Evolutionary conservation across 2,797 vertebrate species (phyloP).

Genomic region (Hydrophis major): DNA sequence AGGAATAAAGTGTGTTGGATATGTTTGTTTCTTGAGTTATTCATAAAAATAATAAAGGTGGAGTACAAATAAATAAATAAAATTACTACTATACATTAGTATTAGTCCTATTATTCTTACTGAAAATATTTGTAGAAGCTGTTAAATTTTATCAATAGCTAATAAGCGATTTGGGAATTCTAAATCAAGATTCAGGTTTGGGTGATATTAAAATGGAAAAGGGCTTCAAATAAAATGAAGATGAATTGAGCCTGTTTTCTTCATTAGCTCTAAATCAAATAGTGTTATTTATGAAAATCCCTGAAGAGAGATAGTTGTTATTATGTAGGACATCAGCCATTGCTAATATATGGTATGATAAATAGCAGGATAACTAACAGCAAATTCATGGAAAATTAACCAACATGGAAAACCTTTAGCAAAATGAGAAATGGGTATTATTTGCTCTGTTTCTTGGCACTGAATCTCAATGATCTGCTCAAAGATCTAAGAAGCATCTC

Average conservation of each 20-base stretch:
- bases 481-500: background rate
- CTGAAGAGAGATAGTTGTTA: background rate
- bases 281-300: background rate
- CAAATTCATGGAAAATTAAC: background rate
- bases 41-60: background rate
- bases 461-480: background rate
- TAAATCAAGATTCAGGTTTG: background rate
- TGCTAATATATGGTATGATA: background rate
- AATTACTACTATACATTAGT: background rate
- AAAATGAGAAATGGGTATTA: background rate
- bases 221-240: background rate
- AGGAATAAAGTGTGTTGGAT: background rate
- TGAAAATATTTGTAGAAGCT: background rate
- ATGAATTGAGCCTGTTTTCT: background rate
- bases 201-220: background rate
- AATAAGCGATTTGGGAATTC: background rate
- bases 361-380: background rate
- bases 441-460: background rate
- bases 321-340: background rate
- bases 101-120: background rate
- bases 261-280: background rate
- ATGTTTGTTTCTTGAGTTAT: background rate
- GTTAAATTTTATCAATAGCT: background rate
- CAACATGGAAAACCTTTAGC: background rate
- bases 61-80: background rate